Base-by-base conservation (phyloP, 2,888 invertebrate species). In the Cosmorhoe ocellata region DNA sequence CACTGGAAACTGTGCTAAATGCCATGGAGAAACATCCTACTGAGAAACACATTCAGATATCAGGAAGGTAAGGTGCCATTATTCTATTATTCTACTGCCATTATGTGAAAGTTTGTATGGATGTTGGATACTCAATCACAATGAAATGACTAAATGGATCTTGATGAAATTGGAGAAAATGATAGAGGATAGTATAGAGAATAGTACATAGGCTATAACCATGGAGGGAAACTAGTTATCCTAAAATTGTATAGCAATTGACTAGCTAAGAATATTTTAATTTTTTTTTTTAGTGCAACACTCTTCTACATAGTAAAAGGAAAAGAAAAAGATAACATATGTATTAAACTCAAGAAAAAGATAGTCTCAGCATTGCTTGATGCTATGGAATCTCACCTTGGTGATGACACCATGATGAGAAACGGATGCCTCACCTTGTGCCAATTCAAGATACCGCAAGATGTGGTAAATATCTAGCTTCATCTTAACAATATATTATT, bases 401-500 rank as follows among this genome's bases (percentile, higher is more conserved):
- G 93, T 26, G 97, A 98, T 75, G 95, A 96, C 63, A 97, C 96
- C 18, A 98, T 99, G 97, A 96, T 99, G 93, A 91, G 98, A 45
- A 99, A 99, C 83, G 98, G 98, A 42, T 98, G 98, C 81, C 92
- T 99, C 52, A 98, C 98, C 0, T 91, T 99, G 30, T 98, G 98
- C 74, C 97, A 98, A 84, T 98, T 98, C 78, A 96, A 95, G 78
- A 97, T 99, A 80, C 99, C 99, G 1, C 93, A 93, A 64, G 99
- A 99, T 91, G 97, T 99, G 81, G 97, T 97, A 89, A 89, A 93
- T 91, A 46, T 28, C 10, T 10, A 34, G 1, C n/a, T 14, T 18
- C 6, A 24, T 7, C 7, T 24, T 24, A 24, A 6, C 24, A 24
- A 7, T 7, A 3, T 24, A 24, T n/a, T n/a, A n/a, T n/a, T n/a